Percentiles rank a stretch among this genome's conserved stretches.
Conservation (phyloP, 2,888 invertebrate species). For the Tuta absoluta region DNA sequence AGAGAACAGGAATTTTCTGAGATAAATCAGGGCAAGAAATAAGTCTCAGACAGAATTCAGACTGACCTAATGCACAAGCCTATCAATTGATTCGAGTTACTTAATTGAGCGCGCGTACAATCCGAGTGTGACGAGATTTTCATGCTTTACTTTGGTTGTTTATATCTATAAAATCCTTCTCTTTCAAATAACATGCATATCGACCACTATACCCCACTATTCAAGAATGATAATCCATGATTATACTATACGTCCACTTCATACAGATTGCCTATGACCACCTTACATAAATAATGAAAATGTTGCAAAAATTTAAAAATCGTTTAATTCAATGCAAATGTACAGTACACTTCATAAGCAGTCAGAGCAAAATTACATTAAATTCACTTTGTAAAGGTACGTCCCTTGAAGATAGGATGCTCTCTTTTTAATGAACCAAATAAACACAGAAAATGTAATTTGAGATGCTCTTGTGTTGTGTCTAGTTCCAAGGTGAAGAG, state of each 20-base stretch:
- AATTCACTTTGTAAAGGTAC: not conserved
- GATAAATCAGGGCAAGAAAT: no score
- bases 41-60: no score
- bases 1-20: no score
- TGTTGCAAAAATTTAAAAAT: conserved; percentile 12
- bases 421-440: not conserved
- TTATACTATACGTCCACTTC: no score
- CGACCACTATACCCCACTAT: not conserved
- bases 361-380: not conserved
- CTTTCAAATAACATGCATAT: not conserved
- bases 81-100: no score
- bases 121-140: no score
- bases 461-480: conserved; percentile 5
- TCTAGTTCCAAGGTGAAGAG: conserved; percentile 66
- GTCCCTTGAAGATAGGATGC: not conserved
- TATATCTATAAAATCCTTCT: no score
- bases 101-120: no score
- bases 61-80: no score
- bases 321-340: not conserved
- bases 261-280: not conserved
- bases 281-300: conserved; percentile 7
- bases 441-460: not conserved
- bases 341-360: not conserved
- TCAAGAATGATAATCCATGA: no score
- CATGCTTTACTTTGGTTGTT: no score